A percentile compares a stretch with the other conserved stretches of the same genome.
phyloP scores from a whole-genome alignment of 2,888 invertebrate genomes.

The Smittia aterrima region DNA sequence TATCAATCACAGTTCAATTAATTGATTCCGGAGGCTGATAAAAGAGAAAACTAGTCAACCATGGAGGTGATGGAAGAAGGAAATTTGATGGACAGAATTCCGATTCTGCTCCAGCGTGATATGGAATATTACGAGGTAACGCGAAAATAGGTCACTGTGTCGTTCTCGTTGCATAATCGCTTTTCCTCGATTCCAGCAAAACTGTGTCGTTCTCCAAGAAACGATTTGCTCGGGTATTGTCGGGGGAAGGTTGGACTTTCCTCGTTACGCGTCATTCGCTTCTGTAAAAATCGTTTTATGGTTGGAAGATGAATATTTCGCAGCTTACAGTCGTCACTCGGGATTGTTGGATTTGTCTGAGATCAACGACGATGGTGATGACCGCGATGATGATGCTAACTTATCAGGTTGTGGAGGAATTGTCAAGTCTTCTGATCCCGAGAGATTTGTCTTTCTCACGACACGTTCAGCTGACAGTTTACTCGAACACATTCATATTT shows the following conservation, averaged over 20 bases:
- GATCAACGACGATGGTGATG: slow-evolving; percentile 35
- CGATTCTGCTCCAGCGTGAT: slow-evolving; percentile 76
- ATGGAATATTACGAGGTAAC: slow-evolving; percentile 77
- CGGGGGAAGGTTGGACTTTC: slow-evolving; percentile 78
- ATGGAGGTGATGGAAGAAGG: slow-evolving; percentile 92
- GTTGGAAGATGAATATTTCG: slow-evolving; percentile 80
- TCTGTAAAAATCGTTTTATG: slow-evolving; percentile 79
- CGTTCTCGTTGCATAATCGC: background rate
- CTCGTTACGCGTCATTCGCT: slow-evolving; percentile 79
- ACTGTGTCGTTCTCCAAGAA: slow-evolving; percentile 74
- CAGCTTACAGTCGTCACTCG: slow-evolving; percentile 69
- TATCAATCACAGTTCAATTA: background rate
- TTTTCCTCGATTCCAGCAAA: slow-evolving; percentile 54
- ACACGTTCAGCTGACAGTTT: slow-evolving; percentile 72
- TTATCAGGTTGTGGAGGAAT: slow-evolving; percentile 59
- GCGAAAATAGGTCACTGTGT: background rate
- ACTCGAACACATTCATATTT: slow-evolving; percentile 73
- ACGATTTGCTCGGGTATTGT: slow-evolving; percentile 75
- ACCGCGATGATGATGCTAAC: slow-evolving; percentile 49
- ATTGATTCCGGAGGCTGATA: background rate
- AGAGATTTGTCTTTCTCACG: slow-evolving; percentile 67
- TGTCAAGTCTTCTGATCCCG: slow-evolving; percentile 73
- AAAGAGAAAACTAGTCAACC: slow-evolving; percentile 9
- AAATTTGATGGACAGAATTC: slow-evolving; percentile 82
- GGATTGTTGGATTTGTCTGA: slow-evolving; percentile 53